Base-by-base conservation (phyloP, 2,888 invertebrate genomes). In the Conops quadrifasciatus region DNA sequence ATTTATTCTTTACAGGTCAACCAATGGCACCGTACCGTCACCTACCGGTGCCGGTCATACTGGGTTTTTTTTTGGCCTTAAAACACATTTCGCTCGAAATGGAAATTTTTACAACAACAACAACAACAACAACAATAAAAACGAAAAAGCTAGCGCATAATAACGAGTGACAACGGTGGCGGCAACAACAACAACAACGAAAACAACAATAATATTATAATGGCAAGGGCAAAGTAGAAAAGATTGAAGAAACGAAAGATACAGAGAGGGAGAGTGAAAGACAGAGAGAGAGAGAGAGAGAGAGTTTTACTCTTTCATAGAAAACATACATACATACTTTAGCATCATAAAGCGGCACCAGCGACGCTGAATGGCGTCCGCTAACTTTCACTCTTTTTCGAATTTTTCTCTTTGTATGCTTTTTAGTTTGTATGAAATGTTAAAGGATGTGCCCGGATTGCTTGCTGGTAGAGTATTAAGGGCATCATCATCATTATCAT, bases 61-160 rank as follows among this genome's bases (percentile, higher is more conserved):
- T 36, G 9, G 9, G 9, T n/a, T n/a, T 4, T 36, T 36, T 36
- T 36, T 36, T 36, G 9, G 9, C 4, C 36, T 36, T 9, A 36
- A 36, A 36, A 36, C 36, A 9, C 4, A 36, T 36, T 36, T 36
- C 36, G 36, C 36, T 36, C 9, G 9, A 36, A 36, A 9, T 36
- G 36, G 9, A 36, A 36, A 4, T 56, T 26, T 26, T 56, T 19
- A 26, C 16, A 2, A 56, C 19, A 56, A 56, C 24, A 56, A 56
- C 56, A 56, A 56, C 13, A 56, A 56, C 7, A 53, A 19, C 53
- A 19, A n/a, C n/a, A 26, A 56, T 19, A 56, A 56, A 7, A 56
- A 15, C 9, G 36, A 36, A 36, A 36, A 36, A 9, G 9, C 9
- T 16, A 26, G 26, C 7, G 16, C 56, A 26, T 24, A 24, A 56